These are phyloP conservation scores for Schizothorax lantsangensis DNA, from an alignment of 2,797 vertebrate species.

Conservation along the genomic window DNA sequence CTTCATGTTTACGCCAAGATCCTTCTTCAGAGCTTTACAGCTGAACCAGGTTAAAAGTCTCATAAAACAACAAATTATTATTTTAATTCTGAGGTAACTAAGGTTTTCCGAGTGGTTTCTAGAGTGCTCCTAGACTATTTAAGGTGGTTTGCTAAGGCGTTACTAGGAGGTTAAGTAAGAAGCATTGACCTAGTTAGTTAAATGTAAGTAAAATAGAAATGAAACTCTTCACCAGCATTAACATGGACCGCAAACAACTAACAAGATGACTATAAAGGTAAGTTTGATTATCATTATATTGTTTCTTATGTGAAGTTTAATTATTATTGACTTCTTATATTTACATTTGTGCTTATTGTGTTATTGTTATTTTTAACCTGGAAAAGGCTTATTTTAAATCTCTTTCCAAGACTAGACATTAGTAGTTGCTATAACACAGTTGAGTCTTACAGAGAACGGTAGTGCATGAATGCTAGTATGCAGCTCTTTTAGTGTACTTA, in stretches of 20 bases:
- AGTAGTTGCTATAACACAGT: too few relatives aligned
- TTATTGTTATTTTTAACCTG: neutral
- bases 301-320: neutral
- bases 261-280: neutral
- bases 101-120: too few relatives aligned
- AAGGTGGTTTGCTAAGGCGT: neutral
- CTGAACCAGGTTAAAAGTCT: neutral
- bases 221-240: too few relatives aligned
- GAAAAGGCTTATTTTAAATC: too few relatives aligned
- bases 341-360: too few relatives aligned
- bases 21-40: neutral
- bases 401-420: neutral
- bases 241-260: neutral
- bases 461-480: neutral
- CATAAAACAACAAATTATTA: neutral
- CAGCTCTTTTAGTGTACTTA: neutral
- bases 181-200: neutral
- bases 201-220: neutral
- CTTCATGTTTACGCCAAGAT: neutral
- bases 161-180: neutral
- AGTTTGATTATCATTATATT: neutral
- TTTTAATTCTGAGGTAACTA: too few relatives aligned
- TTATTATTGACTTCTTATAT: too few relatives aligned
- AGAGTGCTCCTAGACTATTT: neutral
- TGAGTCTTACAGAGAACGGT: neutral